Evolutionary conservation across 2,113 vertebrate genomes (phyloP), one percentile per base, ranked within the genome.

Genomic region (Phylloscopus trochiloides): DNA sequence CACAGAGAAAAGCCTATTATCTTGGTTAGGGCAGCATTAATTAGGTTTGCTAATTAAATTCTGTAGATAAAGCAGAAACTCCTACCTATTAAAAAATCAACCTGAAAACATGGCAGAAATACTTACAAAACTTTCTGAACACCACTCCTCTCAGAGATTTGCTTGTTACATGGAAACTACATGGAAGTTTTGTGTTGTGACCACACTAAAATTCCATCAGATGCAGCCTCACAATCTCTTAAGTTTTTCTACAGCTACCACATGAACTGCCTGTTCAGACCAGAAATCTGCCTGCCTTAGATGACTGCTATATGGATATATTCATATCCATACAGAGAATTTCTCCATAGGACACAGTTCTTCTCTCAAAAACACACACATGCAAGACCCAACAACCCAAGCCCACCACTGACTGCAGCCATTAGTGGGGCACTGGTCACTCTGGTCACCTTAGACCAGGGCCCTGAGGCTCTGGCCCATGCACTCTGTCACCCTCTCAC

Each of bases 401-500:
- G 45, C 6, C 36, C 24, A 43, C 3, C 36, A 32, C 2, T 45
- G 58, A n/a, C 12, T 31, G 75, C 31, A 50, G 61, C 34, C 57
- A 47, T 7, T 9, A 31, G 13, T 2, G 1, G 36, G 55, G 43
- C 26, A 48, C 67, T 83, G 43, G 51, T 25, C 66, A 51, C n/a
- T 38, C 6, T 31, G 32, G 51, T 38, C n/a, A 5, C 47, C 52
- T 15, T 0, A 62, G 29, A 19, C 2, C 47, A n/a, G 40, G 29
- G 61, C 22, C 7, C 4, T 2, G 61, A 29, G 50, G 34, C 34
- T 59, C 7, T 6, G 3, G 26, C 2, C 3, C 1, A 0, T 6
- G 6, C 0, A 0, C 32, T 70, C 31, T 3, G 7, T 3, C 36
- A 36, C 40, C 54, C 43, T 50, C 96, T 97, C 97, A 99, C 99